These are phyloP conservation scores for Cacatua alba DNA, from an alignment of 2,113 vertebrate genomes.

Conservation along the genomic window DNA sequence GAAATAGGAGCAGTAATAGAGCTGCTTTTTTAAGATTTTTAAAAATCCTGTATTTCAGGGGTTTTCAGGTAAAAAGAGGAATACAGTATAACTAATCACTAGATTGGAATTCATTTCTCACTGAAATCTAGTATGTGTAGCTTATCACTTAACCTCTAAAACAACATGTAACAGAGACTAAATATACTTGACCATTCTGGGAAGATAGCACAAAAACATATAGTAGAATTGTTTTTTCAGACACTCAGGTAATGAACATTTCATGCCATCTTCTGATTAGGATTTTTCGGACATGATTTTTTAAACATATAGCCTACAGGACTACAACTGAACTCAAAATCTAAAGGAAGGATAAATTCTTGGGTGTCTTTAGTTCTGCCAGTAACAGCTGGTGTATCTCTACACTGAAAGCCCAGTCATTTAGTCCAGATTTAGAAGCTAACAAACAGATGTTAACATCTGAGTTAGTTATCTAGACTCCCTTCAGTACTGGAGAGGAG, in stretches of 20 bases:
- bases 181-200: neutral
- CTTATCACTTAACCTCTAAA: neutral
- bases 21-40: neutral
- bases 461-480: neutral
- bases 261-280: neutral
- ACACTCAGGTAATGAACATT: neutral
- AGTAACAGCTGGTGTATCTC: neutral
- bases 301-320: neutral
- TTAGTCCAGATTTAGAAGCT: neutral
- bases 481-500: neutral
- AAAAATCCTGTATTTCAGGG: neutral
- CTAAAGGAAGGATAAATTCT: neutral
- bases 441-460: neutral
- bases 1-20: neutral
- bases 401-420: neutral
- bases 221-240: neutral
- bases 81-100: neutral
- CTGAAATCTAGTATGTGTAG: neutral
- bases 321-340: neutral
- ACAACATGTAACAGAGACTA: neutral
- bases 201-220: neutral
- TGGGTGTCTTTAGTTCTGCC: neutral
- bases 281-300: neutral
- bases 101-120: neutral
- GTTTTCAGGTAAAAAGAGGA: neutral